Evolutionary conservation across 2,113 vertebrate genomes (phyloP).

Genomic region (Gymnogyps californianus): DNA sequence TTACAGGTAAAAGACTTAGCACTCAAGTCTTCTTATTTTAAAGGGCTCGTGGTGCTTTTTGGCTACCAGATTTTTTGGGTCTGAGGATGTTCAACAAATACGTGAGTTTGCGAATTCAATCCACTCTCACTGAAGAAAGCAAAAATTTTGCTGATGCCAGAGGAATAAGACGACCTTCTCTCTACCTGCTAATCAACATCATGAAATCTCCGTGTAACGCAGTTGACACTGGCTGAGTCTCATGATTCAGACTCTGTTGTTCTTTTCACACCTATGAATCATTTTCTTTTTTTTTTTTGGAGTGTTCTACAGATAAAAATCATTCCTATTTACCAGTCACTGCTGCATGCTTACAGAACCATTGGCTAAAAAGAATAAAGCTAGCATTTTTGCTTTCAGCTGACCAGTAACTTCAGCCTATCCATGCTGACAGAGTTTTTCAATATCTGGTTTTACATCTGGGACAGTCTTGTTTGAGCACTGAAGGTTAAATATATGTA

Average conservation of each 20-base stretch:
- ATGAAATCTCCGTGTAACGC: neutral
- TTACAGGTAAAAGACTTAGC: neutral
- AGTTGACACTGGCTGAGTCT: neutral
- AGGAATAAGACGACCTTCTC: neutral
- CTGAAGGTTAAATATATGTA: neutral
- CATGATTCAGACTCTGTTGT: neutral
- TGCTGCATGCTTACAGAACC: neutral
- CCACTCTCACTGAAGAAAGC: neutral
- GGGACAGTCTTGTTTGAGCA: neutral
- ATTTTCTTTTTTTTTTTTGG: neutral
- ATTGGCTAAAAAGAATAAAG: neutral
- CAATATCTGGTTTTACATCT: neutral
- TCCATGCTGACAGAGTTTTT: neutral
- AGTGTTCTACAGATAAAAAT: neutral
- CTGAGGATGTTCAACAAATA: neutral
- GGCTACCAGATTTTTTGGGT: neutral
- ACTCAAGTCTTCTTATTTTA: neutral
- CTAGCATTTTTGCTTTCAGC: neutral
- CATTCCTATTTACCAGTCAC: neutral
- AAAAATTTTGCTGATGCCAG: neutral
- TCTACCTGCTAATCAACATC: neutral
- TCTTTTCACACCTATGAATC: neutral
- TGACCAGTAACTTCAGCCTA: neutral
- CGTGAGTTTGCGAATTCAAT: neutral
- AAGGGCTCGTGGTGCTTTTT: fast-evolving